Evolutionary conservation across 2,888 invertebrate genomes (phyloP), one percentile per base, ranked within the genome.

Genomic region (Stenodema calcarata): DNA sequence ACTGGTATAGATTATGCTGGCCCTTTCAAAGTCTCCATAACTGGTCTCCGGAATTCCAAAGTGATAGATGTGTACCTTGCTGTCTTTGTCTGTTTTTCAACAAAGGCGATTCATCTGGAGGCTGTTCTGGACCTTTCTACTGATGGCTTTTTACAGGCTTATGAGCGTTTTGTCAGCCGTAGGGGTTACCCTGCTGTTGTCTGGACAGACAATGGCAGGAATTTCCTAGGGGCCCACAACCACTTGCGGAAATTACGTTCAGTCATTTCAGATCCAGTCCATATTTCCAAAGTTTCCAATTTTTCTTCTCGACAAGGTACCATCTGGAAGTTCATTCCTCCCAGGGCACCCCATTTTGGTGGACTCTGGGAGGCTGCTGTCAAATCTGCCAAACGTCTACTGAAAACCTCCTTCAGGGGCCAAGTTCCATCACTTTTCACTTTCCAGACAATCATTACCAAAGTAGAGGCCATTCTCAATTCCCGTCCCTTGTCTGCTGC

Each of bases 201-300:
- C n/a, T 78, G 78, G 54, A 78, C 78, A 14, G 86, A 86, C 23
- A 86, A 86, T 50, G 86, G 54, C 11, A 28, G 27, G 3, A 86
- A 50, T 28, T 86, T 86, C 30, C 4, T 86, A 3, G 79, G 86
- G 9, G 86, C 86, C 3, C 41, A 85, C 42, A 69, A 44, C 27
- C 82, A 82, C 27, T 18, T 82, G 0, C 44, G 44, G n/a, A 16
- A 18, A 2, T 18, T 70, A 9, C 27, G 44, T 11, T 16, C 27
- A 1, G 50, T 35, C 6, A 14, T 75, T 9, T 23, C 35, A 0
- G 47, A 85, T 16, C 23, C 80, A 28, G 1, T 27, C 12, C 30
- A 42, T 28, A 27, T 23, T 2, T 28, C 75, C 6, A 16, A 44
- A 16, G 44, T 76, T 1, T 16, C 18, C 14, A 14, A 44, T 11